Percentiles rank a stretch among this genome's conserved stretches.
These are phyloP conservation scores for Chionis minor DNA, from an alignment of 2,113 vertebrate genomes.

Conservation along the genomic window DNA sequence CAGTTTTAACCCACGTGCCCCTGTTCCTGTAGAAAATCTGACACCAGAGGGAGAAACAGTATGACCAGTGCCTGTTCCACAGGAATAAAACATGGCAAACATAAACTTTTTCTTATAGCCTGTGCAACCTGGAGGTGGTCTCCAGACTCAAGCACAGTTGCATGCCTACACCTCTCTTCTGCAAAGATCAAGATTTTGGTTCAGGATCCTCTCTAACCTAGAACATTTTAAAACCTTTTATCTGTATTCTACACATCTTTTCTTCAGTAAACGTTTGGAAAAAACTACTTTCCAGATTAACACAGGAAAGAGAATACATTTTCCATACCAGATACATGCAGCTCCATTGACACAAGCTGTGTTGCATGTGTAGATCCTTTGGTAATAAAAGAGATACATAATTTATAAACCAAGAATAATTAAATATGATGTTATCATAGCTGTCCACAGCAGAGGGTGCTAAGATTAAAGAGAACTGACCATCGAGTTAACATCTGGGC, in stretches of 20 bases:
- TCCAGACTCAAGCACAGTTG: background rate
- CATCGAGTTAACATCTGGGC: background rate
- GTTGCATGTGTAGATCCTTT: background rate
- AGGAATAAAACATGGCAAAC: background rate
- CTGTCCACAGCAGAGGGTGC: slow-evolving; percentile 51
- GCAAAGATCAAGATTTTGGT: background rate
- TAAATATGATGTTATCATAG: slow-evolving; percentile 14
- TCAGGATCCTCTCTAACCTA: background rate
- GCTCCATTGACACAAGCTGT: background rate
- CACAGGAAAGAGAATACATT: background rate
- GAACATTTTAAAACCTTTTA: background rate
- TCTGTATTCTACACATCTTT: background rate
- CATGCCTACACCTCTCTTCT: background rate
- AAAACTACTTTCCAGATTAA: background rate
- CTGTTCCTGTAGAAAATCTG: background rate
- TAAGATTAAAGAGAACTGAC: slow-evolving; percentile 49
- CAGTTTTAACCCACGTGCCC: background rate
- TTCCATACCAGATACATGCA: background rate
- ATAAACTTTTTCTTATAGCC: background rate
- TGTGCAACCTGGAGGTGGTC: background rate
- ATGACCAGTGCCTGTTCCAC: background rate
- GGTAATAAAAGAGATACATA: background rate
- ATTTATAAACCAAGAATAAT: background rate
- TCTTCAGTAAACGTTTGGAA: background rate
- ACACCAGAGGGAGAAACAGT: background rate